Evolutionary conservation across 2,888 invertebrate genomes (phyloP), one percentile per base, ranked within the genome.

Genomic region (Andricus curvator): DNA sequence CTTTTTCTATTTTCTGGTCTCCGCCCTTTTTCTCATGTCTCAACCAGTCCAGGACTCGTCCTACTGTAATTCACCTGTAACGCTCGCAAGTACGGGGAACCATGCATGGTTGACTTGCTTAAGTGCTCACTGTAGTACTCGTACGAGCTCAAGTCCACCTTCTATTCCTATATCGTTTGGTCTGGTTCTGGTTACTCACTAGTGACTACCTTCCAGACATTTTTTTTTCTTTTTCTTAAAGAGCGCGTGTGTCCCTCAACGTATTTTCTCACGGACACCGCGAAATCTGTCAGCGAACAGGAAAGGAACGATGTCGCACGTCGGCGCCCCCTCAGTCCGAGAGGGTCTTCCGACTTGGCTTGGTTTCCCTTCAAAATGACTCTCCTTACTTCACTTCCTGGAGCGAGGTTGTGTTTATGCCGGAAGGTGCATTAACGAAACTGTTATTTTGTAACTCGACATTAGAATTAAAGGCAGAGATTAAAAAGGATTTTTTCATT

Each of bases 101-200:
- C 88, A 91, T 87, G 91, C 90, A 88, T 91, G 89, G 91, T 88
- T 91, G 91, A 90, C 79, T 82, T 77, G 83, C 87, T 83, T 89
- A 88, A 89, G 88, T 86, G 86, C 81, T 82, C 74, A 44, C 70
- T 44, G 41, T 82, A 80, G 41, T 82, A 80, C 82, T 79, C 82
- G 70, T 80, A 79, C n/a, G 84, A 82, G 84, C 84, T 83, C 82
- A 85, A 87, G 85, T 86, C 88, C 85, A 88, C 86, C 48, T 48
- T 48, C 48, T 48, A 17, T 37, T 37, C 37, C 37, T 37, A 37
- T 37, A 37, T 37, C 37, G 37, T 37, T 37, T 13, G 13, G 41
- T 41, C 41, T 41, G 41, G 41, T 82, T 85, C 79, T 25, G 70
- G 29, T 51, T 70, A 22, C 29, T 29, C 60, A 77, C 77, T 77